phyloP scores from a whole-genome alignment of 2,113 vertebrate genomes.

The Turnix velox region DNA sequence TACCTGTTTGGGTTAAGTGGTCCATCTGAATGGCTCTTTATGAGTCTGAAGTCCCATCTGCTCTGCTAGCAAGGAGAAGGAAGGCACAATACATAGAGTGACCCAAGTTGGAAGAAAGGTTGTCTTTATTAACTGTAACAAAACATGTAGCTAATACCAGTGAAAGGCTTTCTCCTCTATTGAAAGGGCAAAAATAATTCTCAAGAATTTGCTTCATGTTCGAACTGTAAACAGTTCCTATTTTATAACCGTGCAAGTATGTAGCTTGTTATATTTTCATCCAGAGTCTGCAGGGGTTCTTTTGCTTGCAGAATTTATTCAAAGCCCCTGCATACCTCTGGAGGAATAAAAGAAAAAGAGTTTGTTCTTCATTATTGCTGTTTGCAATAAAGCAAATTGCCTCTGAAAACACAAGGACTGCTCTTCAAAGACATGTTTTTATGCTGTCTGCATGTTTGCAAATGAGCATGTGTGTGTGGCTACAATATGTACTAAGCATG shows the following conservation, averaged over 20 bases:
- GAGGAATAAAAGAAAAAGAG: slow-evolving; percentile 25
- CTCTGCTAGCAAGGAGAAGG: not conserved
- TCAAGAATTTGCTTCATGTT: slow-evolving; percentile 4
- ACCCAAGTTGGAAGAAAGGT: not conserved
- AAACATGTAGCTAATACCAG: not conserved
- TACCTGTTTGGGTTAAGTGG: not conserved
- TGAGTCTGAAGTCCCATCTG: not conserved
- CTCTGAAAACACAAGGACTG: slow-evolving; percentile 30
- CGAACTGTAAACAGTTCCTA: slow-evolving; percentile 57
- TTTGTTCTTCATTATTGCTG: slow-evolving; percentile 36
- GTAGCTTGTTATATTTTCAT: slow-evolving; percentile 48
- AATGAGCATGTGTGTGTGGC: not conserved
- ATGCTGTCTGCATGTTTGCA: not conserved
- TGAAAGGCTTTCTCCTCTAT: slow-evolving; percentile 10
- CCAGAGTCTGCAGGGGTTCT: slow-evolving; percentile 37
- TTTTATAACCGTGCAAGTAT: slow-evolving; percentile 62
- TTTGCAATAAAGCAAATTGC: slow-evolving; percentile 34
- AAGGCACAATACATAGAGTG: not conserved
- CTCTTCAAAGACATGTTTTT: slow-evolving; percentile 25
- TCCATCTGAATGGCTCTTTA: not conserved
- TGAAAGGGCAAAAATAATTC: slow-evolving; percentile 39
- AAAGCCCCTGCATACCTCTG: slow-evolving; percentile 39
- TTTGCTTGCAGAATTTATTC: slow-evolving; percentile 29
- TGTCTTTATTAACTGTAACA: not conserved
- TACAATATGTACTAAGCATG: slow-evolving; percentile 13